Evolutionary conservation across 2,888 invertebrate species (phyloP).

Genomic region (Andrena dorsata): DNA sequence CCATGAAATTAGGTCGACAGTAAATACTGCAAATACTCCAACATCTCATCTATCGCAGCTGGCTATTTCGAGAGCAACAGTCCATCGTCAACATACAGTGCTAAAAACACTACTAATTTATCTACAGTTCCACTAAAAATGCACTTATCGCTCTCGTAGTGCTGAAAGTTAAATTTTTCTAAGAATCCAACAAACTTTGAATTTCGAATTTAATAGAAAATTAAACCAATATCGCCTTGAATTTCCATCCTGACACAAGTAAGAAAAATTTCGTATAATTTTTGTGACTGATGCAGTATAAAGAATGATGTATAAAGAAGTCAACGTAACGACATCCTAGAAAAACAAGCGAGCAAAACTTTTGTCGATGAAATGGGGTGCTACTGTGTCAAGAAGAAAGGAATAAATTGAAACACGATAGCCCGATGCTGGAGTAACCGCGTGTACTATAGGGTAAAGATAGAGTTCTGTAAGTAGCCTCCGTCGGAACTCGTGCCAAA

Average conservation of each 20-base stretch:
- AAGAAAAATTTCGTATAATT: neutral
- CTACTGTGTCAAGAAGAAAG: conserved; percentile 40
- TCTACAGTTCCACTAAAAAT: conserved; percentile 15
- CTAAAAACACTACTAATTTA: neutral
- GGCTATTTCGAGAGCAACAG: neutral
- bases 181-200: conserved; percentile 8
- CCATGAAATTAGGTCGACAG: neutral
- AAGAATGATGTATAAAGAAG: conserved; percentile 6
- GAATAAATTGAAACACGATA: conserved; percentile 77
- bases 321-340: conserved; percentile 12
- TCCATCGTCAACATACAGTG: conserved; percentile 34
- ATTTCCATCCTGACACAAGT: too few relatives aligned
- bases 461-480: conserved; percentile 65
- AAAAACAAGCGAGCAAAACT: conserved; percentile 35
- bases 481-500: conserved; percentile 78
- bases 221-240: neutral
- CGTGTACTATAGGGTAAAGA: conserved; percentile 31
- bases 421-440: conserved; percentile 58
- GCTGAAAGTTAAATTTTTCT: neutral
- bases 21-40: neutral
- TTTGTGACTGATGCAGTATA: neutral
- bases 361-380: conserved; percentile 27
- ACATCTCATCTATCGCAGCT: neutral
- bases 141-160: conserved; percentile 17
- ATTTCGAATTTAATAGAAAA: too few relatives aligned